Evolutionary conservation across 2,113 vertebrate species (phyloP).

Genomic region (Melanerpes formicivorus): DNA sequence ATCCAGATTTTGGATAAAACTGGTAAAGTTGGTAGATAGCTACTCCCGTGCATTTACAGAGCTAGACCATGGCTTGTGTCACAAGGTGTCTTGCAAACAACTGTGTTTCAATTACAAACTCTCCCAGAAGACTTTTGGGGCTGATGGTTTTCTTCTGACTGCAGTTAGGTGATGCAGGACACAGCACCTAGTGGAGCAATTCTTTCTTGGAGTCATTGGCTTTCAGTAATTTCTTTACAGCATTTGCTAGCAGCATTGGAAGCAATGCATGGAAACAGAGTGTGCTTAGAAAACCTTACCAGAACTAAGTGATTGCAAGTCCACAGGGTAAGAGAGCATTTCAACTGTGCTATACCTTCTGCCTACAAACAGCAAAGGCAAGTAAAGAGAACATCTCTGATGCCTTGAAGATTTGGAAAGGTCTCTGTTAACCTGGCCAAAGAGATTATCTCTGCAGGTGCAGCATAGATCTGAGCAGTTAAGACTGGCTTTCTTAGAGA

Average conservation of each 20-base stretch:
- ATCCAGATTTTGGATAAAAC: rapidly evolving
- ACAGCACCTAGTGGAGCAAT: neutral
- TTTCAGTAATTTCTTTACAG: neutral
- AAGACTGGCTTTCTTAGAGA: neutral
- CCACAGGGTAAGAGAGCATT: neutral
- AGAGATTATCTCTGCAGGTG: neutral
- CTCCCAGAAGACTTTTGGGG: neutral
- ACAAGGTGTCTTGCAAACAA: neutral
- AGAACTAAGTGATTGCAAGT: neutral
- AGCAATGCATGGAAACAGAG: neutral
- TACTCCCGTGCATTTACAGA: neutral
- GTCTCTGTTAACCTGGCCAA: neutral
- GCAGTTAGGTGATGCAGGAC: rapidly evolving
- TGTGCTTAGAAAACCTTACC: neutral
- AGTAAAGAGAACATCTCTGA: neutral
- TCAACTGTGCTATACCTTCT: neutral
- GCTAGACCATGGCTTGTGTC: neutral
- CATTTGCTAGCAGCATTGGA: neutral
- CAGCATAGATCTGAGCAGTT: neutral
- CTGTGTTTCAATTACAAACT: neutral
- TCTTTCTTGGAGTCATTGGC: neutral
- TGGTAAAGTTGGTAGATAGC: neutral
- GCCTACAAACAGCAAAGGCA: neutral
- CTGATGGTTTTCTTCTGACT: neutral
- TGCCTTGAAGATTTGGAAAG: neutral